Base-by-base conservation (phyloP, 2,888 invertebrate species). In the Lypha dubia region DNA sequence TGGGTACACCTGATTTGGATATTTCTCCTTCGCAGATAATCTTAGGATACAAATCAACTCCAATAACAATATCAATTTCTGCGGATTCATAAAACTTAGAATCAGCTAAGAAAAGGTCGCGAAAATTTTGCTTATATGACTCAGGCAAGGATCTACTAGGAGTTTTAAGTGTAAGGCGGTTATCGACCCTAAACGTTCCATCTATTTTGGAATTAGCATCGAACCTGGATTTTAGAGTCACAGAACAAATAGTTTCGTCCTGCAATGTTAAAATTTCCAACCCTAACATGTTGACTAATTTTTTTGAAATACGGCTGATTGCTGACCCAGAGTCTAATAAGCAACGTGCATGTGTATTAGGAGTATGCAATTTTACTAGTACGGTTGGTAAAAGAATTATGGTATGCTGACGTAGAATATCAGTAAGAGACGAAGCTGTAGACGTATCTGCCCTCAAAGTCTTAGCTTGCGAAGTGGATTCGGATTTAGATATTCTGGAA, bases 171-270 rank as follows among this genome's bases (percentile, higher is more conserved):
- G 17, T 13, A 7, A 76, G n/a, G 9, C 24, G 44, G 22, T 58
- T 65, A n/a, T 58, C 67, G 9, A 76, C 76, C n/a, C 58, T 24
- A 13, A 76, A 46, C 3, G 35, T 76, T 3, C 32, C 67, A 13
- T 67, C 67, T n/a, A 76, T 44, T 38, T 67, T 32, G 3, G 44
- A 44, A 8, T 3, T 17, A 1, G 58, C n/a, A 24, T 67, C 67
- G 28, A 28, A 41, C 3, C 24, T 13, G 6, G 68, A 70, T 13
- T 24, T 28, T 1, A 70, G 22, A 5, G 51, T 22, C 3, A 70
- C 2, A 0, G 62, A 58, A 13, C 77, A 77, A 3, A 77, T 51
- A 0, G 51, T 62, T 13, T 70, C 77, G 1, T 41, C 32, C 0
- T 63, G 51, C 1, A 77, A 6, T 1, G 28, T 35, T 1, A 35